Conservation (phyloP, 2,113 vertebrate species). For the Tinamus guttatus region DNA sequence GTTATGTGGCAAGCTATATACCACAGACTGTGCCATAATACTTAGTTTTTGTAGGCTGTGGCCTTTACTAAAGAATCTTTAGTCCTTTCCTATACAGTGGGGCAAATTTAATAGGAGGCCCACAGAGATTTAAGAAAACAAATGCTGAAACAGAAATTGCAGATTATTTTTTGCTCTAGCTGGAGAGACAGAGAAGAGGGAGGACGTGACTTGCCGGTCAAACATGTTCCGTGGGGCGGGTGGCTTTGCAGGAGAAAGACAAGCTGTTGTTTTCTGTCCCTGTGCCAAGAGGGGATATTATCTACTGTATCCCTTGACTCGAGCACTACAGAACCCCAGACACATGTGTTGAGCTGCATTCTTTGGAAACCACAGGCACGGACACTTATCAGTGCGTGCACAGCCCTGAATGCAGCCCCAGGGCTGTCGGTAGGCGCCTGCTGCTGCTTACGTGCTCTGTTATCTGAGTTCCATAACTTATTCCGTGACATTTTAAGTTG, state of each 20-base stretch:
- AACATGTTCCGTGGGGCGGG: neutral
- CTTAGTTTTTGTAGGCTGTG: slow-evolving; percentile 38
- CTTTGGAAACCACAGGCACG: neutral
- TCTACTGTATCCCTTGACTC: neutral
- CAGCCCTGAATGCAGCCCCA: neutral
- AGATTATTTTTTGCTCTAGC: slow-evolving; percentile 25
- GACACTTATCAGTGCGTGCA: neutral
- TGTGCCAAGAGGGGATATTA: neutral
- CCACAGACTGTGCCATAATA: slow-evolving; percentile 39
- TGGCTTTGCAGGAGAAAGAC: slow-evolving; percentile 24
- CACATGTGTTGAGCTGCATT: neutral
- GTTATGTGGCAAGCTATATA: neutral
- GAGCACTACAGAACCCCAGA: neutral
- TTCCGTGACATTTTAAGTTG: neutral
- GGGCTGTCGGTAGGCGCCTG: neutral
- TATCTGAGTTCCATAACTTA: neutral
- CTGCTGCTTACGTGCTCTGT: neutral
- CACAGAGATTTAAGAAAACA: slow-evolving; percentile 54
- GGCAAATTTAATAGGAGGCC: slow-evolving; percentile 66
- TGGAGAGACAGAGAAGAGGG: slow-evolving; percentile 43
- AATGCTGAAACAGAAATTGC: slow-evolving; percentile 67
- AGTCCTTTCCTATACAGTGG: slow-evolving; percentile 61
- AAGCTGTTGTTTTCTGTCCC: neutral
- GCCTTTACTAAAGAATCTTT: slow-evolving; percentile 51
- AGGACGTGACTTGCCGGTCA: slow-evolving; percentile 54